Percentiles rank a stretch among this genome's conserved stretches.
These are phyloP conservation scores for Oryzias melastigma DNA, from an alignment of 2,113 vertebrate genomes.

Conservation along the genomic window DNA sequence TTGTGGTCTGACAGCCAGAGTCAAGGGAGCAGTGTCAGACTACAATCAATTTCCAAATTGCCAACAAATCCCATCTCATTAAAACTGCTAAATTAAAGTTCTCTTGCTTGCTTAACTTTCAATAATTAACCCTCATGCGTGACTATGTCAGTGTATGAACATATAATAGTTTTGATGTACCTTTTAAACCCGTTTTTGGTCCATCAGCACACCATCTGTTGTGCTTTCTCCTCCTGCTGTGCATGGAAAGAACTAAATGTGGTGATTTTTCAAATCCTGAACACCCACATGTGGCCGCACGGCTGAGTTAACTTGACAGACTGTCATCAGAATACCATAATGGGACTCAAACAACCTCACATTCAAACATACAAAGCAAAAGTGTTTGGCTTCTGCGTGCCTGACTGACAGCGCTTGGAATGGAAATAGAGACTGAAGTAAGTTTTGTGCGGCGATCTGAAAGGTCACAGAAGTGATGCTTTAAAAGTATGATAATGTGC, in stretches of 20 bases:
- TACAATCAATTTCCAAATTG: constrained; percentile 46
- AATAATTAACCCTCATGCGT: constrained; percentile 19
- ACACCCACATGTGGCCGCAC: constrained; percentile 42
- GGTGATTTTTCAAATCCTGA: constrained; percentile 42
- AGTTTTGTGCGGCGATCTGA: constrained; percentile 42
- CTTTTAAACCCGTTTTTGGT: constrained; percentile 2
- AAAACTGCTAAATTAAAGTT: constrained; percentile 20
- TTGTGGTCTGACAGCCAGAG: background rate
- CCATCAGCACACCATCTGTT: constrained; percentile 13
- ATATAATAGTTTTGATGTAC: background rate
- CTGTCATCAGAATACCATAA: constrained; percentile 72
- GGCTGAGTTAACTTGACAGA: constrained; percentile 72
- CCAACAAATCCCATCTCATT: constrained; percentile 33
- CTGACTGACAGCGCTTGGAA: constrained; percentile 54
- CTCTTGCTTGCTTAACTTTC: constrained; percentile 5
- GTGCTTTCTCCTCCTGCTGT: constrained; percentile 3
- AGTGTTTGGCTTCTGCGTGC: constrained; percentile 1
- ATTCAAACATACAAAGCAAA: constrained; percentile 8
- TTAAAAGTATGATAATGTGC: background rate
- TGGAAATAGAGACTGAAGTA: constrained; percentile 48
- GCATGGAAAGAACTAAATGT: constrained; percentile 8
- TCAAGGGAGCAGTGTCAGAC: constrained; percentile 4
- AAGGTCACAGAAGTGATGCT: too few relatives aligned
- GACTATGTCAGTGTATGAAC: constrained; percentile 2
- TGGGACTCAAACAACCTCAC: constrained; percentile 43